Percentiles rank a stretch among this genome's conserved stretches.
Conservation (phyloP, 1,140 invertebrate genomes). For the Formica selysi region DNA sequence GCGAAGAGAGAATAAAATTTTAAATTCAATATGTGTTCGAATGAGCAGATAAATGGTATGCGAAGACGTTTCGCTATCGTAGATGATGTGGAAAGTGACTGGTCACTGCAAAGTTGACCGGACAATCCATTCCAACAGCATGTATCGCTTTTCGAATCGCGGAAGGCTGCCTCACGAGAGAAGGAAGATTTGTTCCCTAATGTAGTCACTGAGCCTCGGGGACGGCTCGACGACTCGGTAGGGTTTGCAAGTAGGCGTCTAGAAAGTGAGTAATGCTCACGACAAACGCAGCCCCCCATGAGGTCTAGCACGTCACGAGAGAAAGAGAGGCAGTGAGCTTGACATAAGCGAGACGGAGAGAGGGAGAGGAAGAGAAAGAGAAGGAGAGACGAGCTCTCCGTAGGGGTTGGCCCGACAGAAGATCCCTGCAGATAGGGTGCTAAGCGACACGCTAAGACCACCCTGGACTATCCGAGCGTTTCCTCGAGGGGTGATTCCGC, state of each 20-base stretch:
- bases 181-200: conserved; percentile 86
- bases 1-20: not conserved
- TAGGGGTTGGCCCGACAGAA: conserved; percentile 74
- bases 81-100: conserved; percentile 58
- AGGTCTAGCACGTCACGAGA: conserved; percentile 57
- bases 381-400: conserved; percentile 43
- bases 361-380: conserved; percentile 25
- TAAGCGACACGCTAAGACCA: conserved; percentile 86
- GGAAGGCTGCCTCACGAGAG: conserved; percentile 62
- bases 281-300: conserved; percentile 85
- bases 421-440: conserved; percentile 86
- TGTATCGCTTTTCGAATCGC: conserved; percentile 46
- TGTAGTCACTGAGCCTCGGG: conserved; percentile 84
- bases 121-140: conserved; percentile 36
- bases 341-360: conserved; percentile 59
- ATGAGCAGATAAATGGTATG: conserved; percentile 32
- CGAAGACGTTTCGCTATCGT: conserved; percentile 1
- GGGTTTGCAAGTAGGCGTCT: conserved; percentile 82
- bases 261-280: conserved; percentile 87
- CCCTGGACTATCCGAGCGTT: conserved; percentile 73
- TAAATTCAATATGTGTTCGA: conserved; percentile 4
- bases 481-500: conserved; percentile 74
- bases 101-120: conserved; percentile 30
- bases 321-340: conserved; percentile 61
- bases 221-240: conserved; percentile 72